phyloP scores from a whole-genome alignment of 2,888 invertebrate genomes.

The Gnatocerus cornutus region DNA sequence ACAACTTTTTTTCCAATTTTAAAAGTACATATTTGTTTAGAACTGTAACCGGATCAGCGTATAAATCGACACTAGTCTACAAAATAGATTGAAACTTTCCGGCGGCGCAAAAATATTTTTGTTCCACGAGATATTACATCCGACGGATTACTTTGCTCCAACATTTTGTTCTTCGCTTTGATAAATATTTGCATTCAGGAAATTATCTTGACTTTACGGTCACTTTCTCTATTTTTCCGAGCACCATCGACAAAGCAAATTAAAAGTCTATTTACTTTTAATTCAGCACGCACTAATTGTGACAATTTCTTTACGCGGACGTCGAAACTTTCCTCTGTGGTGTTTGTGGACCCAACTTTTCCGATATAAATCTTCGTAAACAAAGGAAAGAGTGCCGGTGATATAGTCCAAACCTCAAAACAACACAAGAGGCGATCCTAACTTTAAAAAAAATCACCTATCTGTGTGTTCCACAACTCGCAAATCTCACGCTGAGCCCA shows the following conservation, averaged over 20 bases:
- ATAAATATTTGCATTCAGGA: conserved; percentile 8
- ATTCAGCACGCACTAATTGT: no score
- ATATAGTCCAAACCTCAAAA: conserved; percentile 38
- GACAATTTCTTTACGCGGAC: no score
- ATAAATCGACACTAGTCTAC: conserved; percentile 8
- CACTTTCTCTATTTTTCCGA: neutral
- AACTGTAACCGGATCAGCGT: conserved; percentile 14
- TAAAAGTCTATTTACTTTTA: no score
- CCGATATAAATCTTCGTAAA: conserved; percentile 39
- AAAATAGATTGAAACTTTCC: conserved; percentile 20
- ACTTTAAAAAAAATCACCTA: conserved; percentile 34
- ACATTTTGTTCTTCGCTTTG: neutral
- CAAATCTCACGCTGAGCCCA: conserved; percentile 41
- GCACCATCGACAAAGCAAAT: no score
- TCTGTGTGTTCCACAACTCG: conserved; percentile 27
- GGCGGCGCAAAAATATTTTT: conserved; percentile 19
- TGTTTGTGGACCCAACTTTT: conserved; percentile 27
- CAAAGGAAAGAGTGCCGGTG: conserved; percentile 32
- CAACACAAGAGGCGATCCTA: conserved; percentile 24
- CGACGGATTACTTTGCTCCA: no score
- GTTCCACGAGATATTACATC: neutral
- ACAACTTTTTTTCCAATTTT: neutral
- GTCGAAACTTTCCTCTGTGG: no score
- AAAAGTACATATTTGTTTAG: conserved; percentile 15
- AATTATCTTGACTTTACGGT: conserved; percentile 3